Evolutionary conservation across 2,888 invertebrate species (phyloP), one percentile per base, ranked within the genome.

Genomic region (Tipula confusa): DNA sequence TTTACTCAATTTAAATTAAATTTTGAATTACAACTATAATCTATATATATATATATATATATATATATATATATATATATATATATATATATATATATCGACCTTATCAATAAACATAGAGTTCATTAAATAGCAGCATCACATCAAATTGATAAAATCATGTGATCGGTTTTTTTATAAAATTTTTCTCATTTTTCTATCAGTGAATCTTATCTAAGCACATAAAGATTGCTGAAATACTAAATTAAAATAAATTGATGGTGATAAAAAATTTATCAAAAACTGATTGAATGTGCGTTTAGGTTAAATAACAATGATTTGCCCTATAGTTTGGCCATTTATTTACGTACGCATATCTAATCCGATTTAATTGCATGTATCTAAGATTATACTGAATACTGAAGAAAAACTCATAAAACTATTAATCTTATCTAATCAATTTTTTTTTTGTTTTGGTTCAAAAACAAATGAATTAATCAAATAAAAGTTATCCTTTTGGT

Each of bases 261-360:
- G 24, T 2, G 24, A 64, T 24, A 24, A 64, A 24, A 64, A 24
- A 64, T 24, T 64, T 18, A 64, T 64, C 64, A 18, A 64, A 64
- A 64, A 64, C 64, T 64, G 64, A 64, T 64, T 64, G 64, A 64
- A 64, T 64, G 64, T 64, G 64, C 64, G 64, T 64, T 64, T 64
- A 64, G 64, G 64, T 64, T 64, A 64, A 24, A 24, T 64, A 24
- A 9, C 24, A 64, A 64, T 43, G 43, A 43, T 43, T 43, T 64
- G 18, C n/a, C 9, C 64, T 64, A 24, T 24, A 24, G 24, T 24
- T 18, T 18, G n/a, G 43, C 15, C 6, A 43, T 24, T 4, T 43
- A 15, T 24, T 4, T 43, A 15, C 24, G 64, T 24, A 64, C 64
- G 24, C 43, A 15, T 15, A 43, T 15, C n/a, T 15, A 7, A 64